phyloP scores from a whole-genome alignment of 2,888 invertebrate species.

The Lasioglossum vierecki region DNA sequence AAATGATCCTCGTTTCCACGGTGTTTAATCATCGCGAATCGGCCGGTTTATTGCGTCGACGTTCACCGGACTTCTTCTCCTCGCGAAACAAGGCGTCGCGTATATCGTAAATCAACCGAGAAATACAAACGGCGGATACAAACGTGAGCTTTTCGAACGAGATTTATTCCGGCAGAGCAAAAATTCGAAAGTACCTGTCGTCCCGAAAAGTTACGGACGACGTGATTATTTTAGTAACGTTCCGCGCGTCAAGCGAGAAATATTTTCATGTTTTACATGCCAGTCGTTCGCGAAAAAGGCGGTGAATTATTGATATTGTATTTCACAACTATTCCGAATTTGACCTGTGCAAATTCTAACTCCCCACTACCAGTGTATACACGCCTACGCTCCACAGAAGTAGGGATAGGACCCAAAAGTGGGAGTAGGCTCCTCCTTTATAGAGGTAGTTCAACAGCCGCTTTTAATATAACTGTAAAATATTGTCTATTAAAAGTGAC shows the following conservation, averaged over 20 bases:
- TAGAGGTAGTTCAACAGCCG: no score
- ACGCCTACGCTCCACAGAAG: no score
- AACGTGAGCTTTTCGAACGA: background rate
- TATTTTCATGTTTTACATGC: background rate
- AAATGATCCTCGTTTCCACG: constrained; percentile 44
- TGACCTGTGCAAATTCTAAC: background rate
- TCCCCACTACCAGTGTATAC: no score
- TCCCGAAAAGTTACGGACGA: background rate
- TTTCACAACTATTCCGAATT: background rate
- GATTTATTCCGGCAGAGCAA: background rate
- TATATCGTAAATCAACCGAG: constrained; percentile 42
- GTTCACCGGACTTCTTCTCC: background rate
- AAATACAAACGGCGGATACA: constrained; percentile 1
- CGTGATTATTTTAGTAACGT: background rate
- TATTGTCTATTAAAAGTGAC: no score
- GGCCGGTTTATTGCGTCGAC: constrained; percentile 43
- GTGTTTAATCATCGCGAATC: constrained; percentile 54
- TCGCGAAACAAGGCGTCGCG: constrained; percentile 5
- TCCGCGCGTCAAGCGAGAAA: background rate
- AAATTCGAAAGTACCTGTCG: background rate
- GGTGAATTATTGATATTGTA: background rate
- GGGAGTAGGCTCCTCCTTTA: no score
- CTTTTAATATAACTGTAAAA: no score
- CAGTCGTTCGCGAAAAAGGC: background rate
- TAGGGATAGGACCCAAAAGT: no score